Conservation (phyloP, 2,888 invertebrate species). For the Reticulitermes lucifugus region DNA sequence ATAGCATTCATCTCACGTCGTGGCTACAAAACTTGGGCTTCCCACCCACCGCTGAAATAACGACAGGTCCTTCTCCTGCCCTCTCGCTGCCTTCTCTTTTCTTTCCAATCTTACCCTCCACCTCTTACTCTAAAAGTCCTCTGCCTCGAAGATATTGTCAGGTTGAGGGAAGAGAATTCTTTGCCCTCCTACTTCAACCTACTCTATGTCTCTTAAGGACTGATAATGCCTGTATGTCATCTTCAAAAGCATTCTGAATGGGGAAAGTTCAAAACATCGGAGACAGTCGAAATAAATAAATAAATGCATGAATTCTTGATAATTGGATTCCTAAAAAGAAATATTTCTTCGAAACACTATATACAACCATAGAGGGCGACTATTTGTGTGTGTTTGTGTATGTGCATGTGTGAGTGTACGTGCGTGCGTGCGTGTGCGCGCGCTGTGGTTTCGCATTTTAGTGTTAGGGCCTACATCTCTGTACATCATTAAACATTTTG, state of each 20-base stretch:
- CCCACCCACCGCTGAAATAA: neutral
- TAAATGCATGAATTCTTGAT: no score
- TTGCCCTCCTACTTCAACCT: neutral
- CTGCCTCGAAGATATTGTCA: neutral
- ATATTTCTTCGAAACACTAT: no score
- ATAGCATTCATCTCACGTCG: neutral
- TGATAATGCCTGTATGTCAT: neutral
- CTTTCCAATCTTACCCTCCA: conserved; percentile 4
- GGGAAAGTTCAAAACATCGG: neutral
- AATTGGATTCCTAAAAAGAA: no score
- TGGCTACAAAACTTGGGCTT: conserved; percentile 1
- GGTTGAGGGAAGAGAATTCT: neutral
- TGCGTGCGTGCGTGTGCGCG: no score
- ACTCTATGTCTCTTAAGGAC: neutral
- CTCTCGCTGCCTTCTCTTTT: neutral
- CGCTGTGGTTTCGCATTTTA: no score
- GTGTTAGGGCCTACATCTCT: no score
- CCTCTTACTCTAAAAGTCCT: neutral
- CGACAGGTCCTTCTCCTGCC: conserved; percentile 13
- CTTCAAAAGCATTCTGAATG: neutral
- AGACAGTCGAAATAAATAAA: neutral
- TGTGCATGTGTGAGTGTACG: no score
- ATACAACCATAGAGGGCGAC: no score
- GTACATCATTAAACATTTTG: no score
- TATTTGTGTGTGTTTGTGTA: no score